phyloP scores from a whole-genome alignment of 2,888 invertebrate genomes.

The Ornithoptera priamus region DNA sequence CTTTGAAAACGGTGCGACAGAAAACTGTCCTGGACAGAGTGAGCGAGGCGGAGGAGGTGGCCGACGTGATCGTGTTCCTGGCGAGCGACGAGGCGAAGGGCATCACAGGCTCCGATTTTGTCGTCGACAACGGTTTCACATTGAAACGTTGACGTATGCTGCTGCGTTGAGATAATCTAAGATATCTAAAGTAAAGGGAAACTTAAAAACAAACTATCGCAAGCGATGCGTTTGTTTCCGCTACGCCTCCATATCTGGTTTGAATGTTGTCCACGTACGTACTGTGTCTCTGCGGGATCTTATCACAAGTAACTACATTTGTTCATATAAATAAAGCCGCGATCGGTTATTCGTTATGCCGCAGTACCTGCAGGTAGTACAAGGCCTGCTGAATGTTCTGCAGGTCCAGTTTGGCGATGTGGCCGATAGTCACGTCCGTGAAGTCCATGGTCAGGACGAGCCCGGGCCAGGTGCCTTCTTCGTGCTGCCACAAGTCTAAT shows the following conservation, averaged over 20 bases:
- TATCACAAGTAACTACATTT: too few species aligned
- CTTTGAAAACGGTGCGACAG: background rate
- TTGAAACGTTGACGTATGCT: too few species aligned
- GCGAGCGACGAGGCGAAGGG: conserved; percentile 46
- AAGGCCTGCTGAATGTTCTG: conserved; percentile 82
- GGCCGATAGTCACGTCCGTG: conserved; percentile 78
- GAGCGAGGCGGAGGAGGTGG: conserved; percentile 38
- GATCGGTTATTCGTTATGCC: conserved; percentile 41
- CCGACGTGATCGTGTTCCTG: conserved; percentile 51
- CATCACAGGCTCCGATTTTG: conserved; percentile 43
- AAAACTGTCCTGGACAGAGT: conserved; percentile 33
- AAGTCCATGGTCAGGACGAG: conserved; percentile 82
- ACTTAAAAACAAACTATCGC: too few species aligned
- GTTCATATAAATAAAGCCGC: too few species aligned
- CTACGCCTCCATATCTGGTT: too few species aligned
- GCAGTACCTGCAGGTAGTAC: conserved; percentile 79
- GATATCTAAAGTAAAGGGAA: too few species aligned
- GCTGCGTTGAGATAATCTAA: too few species aligned
- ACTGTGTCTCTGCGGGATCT: too few species aligned
- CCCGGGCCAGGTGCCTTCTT: conserved; percentile 79
- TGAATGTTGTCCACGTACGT: too few species aligned
- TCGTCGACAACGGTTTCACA: conserved; percentile 34
- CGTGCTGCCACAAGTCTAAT: conserved; percentile 72
- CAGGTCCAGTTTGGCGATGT: conserved; percentile 81
- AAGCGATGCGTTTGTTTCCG: too few species aligned